These are phyloP conservation scores for Heterocephalus glaber DNA, from an alignment of 2,113 vertebrate genomes.

Conservation along the genomic window DNA sequence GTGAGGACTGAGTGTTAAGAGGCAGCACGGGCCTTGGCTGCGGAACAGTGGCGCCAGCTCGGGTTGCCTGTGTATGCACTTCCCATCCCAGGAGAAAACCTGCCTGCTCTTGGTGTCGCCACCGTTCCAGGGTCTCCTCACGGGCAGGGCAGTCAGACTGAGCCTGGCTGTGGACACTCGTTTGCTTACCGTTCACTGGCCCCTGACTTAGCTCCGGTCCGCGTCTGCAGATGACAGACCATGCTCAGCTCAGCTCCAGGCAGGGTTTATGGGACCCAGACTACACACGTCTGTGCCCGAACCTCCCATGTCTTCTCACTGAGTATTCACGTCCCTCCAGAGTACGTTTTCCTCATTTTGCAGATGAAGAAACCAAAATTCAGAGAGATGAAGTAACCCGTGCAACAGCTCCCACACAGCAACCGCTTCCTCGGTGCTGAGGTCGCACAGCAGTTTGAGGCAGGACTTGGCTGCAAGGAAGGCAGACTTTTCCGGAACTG, in stretches of 20 bases:
- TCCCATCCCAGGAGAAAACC: neutral
- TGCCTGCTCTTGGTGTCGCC: neutral
- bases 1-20: neutral
- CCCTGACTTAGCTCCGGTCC: neutral
- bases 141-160: too few species aligned
- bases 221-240: neutral
- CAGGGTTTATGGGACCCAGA: neutral
- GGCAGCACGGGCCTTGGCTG: too few species aligned
- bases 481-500: slow-evolving; percentile 15
- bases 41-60: neutral
- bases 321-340: neutral
- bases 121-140: fast-evolving
- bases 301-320: neutral
- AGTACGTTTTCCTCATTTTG: neutral
- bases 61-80: neutral
- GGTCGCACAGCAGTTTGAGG: fast-evolving
- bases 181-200: neutral
- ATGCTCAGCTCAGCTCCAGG: too few species aligned
- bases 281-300: neutral
- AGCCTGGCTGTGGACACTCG: neutral
- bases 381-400: neutral
- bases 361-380: neutral
- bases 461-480: neutral
- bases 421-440: neutral
- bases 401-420: too few species aligned